Percentiles rank a stretch among this genome's conserved stretches.
These are phyloP conservation scores for Apogon talboti DNA, from an alignment of 2,797 vertebrate genomes.

Conservation along the genomic window DNA sequence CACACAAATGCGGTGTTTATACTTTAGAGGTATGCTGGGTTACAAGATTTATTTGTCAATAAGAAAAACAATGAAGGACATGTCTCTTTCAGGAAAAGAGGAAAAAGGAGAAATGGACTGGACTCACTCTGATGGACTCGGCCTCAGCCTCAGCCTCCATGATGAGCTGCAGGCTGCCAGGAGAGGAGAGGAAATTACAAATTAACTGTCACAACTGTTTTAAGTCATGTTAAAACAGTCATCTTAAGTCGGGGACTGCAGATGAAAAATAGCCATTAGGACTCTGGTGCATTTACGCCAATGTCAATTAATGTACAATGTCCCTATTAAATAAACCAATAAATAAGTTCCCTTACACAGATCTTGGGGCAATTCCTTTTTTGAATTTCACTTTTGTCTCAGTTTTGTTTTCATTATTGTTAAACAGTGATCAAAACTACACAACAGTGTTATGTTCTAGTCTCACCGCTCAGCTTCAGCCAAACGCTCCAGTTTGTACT, in stretches of 20 bases:
- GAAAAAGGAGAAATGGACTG: not conserved
- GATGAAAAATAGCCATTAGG: too few species aligned
- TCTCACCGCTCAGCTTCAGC: constrained; percentile 89
- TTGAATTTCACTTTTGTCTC: too few species aligned
- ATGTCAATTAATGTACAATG: too few species aligned
- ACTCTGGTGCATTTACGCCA: too few species aligned
- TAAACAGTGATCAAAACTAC: not conserved
- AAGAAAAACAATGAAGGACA: not conserved
- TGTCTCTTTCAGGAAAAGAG: not conserved
- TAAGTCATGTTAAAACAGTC: not conserved
- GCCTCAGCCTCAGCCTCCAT: constrained; percentile 94
- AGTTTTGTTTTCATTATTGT: not conserved
- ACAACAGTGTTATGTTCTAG: not conserved
- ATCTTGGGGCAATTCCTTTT: too few species aligned
- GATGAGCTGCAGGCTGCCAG: constrained; percentile 87
- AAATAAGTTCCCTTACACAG: too few species aligned
- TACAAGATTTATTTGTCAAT: not conserved
- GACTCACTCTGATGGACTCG: constrained; percentile 88
- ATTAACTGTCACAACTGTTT: not conserved
- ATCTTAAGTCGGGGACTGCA: not conserved
- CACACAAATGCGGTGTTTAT: not conserved
- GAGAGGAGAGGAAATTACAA: constrained; percentile 10
- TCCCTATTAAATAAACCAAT: too few species aligned
- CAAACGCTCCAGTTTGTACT: constrained; percentile 88
- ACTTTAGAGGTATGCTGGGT: not conserved